These are phyloP conservation scores for Cyphomyrmex costatus DNA, from an alignment of 1,140 invertebrate species.

Conservation along the genomic window DNA sequence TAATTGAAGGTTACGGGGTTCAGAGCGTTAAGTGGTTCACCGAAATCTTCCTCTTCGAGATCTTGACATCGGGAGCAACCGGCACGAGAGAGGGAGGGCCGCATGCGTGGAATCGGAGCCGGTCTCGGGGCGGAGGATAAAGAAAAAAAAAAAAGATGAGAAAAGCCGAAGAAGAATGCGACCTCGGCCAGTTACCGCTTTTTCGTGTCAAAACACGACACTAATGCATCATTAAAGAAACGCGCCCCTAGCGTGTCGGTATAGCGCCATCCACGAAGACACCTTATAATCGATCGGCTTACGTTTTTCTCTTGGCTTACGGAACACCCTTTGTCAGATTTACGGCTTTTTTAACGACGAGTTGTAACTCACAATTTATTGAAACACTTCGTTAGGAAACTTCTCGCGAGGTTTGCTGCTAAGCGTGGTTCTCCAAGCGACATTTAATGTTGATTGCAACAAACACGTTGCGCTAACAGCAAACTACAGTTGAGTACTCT, in stretches of 20 bases:
- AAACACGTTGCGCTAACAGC: background rate
- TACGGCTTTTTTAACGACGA: background rate
- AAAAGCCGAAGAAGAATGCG: constrained; percentile 66
- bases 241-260: constrained; percentile 63
- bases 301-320: constrained; percentile 38
- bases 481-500: background rate
- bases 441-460: constrained; percentile 1
- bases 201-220: constrained; percentile 80
- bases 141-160: constrained; percentile 52
- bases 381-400: constrained; percentile 7
- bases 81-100: constrained; percentile 18
- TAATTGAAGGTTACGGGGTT: constrained; percentile 76
- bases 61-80: constrained; percentile 55
- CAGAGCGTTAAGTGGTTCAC: constrained; percentile 74
- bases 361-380: constrained; percentile 45
- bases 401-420: background rate
- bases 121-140: constrained; percentile 64
- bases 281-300: constrained; percentile 76
- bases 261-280: constrained; percentile 65
- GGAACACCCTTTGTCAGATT: constrained; percentile 10
- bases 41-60: constrained; percentile 70
- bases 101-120: constrained; percentile 68
- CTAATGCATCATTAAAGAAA: constrained; percentile 80
- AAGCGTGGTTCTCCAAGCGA: background rate
- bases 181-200: constrained; percentile 74